Conservation (phyloP, 2,888 invertebrate genomes). For the Adelognathus sp. region DNA sequence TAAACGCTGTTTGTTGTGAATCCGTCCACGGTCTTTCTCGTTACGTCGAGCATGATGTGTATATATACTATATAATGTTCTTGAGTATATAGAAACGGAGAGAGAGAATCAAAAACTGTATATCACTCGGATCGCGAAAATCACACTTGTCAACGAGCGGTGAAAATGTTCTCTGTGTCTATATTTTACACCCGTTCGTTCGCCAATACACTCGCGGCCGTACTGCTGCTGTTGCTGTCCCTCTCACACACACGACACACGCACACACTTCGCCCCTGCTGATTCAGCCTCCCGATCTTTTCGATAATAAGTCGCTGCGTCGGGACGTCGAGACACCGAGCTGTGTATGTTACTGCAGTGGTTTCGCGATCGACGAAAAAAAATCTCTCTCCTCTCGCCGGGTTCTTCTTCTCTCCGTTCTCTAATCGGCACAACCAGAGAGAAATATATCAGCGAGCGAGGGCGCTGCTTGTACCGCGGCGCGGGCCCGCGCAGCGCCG, state of each 20-base stretch:
- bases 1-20: constrained; percentile 32
- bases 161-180: neutral
- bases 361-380: constrained; percentile 2
- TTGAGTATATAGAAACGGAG: no score
- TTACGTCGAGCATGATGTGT: constrained; percentile 15
- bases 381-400: neutral
- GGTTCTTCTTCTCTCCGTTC: neutral
- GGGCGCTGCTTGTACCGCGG: constrained; percentile 20
- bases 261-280: constrained; percentile 7
- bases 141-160: neutral
- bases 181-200: neutral
- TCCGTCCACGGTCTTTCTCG: constrained; percentile 21
- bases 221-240: constrained; percentile 6
- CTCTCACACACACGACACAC: neutral
- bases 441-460: neutral
- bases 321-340: neutral
- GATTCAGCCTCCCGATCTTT: constrained; percentile 17
- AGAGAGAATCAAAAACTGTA: no score
- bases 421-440: neutral
- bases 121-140: no score
- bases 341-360: constrained; percentile 1
- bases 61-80: no score
- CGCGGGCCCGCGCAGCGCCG: neutral
- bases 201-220: neutral
- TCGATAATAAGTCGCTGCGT: neutral